phyloP scores from a whole-genome alignment of 1,140 invertebrate genomes.

The Apis dorsata region DNA sequence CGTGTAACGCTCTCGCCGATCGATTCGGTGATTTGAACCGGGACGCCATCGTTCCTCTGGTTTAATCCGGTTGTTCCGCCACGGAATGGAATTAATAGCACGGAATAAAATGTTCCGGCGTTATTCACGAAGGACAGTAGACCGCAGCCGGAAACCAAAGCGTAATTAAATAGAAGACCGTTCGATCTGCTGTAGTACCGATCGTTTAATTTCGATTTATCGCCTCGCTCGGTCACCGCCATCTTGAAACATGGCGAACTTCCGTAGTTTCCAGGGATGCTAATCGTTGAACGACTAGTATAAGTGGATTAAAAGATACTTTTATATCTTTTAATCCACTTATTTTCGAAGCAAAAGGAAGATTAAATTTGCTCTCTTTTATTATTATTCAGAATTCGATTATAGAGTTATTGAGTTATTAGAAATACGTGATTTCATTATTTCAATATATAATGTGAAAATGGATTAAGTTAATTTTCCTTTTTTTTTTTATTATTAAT shows the following conservation, averaged over 20 bases:
- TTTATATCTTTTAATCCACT: not conserved
- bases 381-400: too few relatives aligned
- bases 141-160: slow-evolving; percentile 11
- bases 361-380: too few relatives aligned
- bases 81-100: slow-evolving; percentile 41
- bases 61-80: slow-evolving; percentile 37
- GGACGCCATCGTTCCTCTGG: slow-evolving; percentile 14
- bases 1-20: slow-evolving; percentile 43
- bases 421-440: too few relatives aligned
- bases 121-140: not conserved
- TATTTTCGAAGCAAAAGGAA: not conserved
- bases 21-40: slow-evolving; percentile 53
- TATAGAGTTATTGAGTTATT: too few relatives aligned
- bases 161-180: slow-evolving; percentile 37
- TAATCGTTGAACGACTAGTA: not conserved
- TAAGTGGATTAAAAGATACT: not conserved
- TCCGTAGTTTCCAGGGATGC: not conserved
- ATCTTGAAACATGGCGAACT: not conserved
- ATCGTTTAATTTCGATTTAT: slow-evolving; percentile 31
- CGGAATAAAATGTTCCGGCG: slow-evolving; percentile 39
- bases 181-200: slow-evolving; percentile 28
- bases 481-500: too few relatives aligned
- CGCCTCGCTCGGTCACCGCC: not conserved
- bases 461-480: too few relatives aligned
- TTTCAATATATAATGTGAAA: too few relatives aligned